A percentile compares a stretch with the other conserved stretches of the same genome.
Evolutionary conservation across 2,113 vertebrate genomes (phyloP).

Genomic region (Tachycineta bicolor): DNA sequence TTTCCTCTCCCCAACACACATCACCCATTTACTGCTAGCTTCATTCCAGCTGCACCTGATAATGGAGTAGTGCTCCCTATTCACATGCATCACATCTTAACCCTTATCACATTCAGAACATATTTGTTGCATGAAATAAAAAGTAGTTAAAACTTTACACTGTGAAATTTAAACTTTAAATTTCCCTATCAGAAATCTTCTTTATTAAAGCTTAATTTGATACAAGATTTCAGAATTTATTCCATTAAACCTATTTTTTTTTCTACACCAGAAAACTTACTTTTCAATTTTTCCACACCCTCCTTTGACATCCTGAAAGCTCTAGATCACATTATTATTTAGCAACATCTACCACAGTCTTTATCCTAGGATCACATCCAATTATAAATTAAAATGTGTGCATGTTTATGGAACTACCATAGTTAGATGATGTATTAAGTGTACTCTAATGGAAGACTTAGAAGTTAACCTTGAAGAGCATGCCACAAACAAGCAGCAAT

Average conservation of each 20-base stretch:
- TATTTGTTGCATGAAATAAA: not conserved
- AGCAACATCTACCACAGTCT: not conserved
- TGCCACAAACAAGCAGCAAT: slow-evolving; percentile 30
- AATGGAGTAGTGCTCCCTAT: not conserved
- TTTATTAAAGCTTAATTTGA: not conserved
- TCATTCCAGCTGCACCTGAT: not conserved
- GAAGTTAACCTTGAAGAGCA: slow-evolving; percentile 6
- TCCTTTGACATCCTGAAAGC: not conserved
- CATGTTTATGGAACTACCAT: not conserved
- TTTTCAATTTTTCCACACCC: not conserved
- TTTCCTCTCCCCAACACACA: not conserved
- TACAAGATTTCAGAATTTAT: not conserved
- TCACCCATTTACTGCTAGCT: not conserved
- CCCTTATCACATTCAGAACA: not conserved
- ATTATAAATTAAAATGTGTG: not conserved
- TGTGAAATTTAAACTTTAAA: not conserved
- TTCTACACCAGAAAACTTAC: not conserved
- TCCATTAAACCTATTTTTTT: not conserved
- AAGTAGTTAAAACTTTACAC: not conserved
- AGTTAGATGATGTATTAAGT: not conserved
- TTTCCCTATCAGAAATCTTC: not conserved
- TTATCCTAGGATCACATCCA: not conserved
- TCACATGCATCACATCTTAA: not conserved
- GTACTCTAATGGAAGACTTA: not conserved
- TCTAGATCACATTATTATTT: not conserved